A percentile compares a stretch with the other conserved stretches of the same genome.
phyloP scores from a whole-genome alignment of 1,140 invertebrate species.

The Aphidius gifuensis region DNA sequence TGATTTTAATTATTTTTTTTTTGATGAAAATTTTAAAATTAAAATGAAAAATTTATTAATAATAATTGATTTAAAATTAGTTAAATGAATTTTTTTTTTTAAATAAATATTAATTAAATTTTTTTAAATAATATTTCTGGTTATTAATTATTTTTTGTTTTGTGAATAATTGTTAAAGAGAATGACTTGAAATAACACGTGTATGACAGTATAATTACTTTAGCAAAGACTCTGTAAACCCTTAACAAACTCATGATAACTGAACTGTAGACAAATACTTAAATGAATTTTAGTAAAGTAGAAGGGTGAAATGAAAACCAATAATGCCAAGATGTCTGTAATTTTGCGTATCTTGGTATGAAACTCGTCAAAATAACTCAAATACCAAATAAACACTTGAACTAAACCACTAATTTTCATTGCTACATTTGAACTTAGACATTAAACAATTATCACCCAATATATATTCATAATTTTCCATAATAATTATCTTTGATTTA shows the following conservation, averaged over 20 bases:
- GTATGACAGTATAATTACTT: slow-evolving; percentile 54
- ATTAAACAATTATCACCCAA: too few species aligned
- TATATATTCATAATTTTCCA: too few species aligned
- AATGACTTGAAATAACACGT: slow-evolving; percentile 29
- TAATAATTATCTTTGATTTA: too few species aligned
- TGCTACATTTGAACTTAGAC: background rate
- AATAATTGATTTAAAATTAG: too few species aligned
- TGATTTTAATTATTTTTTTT: too few species aligned
- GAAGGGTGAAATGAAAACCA: slow-evolving; percentile 41
- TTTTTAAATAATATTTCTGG: too few species aligned
- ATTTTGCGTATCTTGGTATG: background rate
- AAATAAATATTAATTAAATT: too few species aligned
- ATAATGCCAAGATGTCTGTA: slow-evolving; percentile 35
- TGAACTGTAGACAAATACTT: slow-evolving; percentile 2
- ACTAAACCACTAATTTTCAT: slow-evolving; percentile 48
- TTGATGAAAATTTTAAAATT: too few species aligned
- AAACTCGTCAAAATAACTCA: slow-evolving; percentile 34
- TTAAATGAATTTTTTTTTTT: too few species aligned
- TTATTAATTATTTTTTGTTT: too few species aligned
- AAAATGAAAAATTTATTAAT: too few species aligned
- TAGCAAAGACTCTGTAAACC: slow-evolving; percentile 38
- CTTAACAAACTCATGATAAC: slow-evolving; percentile 4
- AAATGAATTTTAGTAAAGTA: slow-evolving; percentile 4
- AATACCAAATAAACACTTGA: slow-evolving; percentile 40
- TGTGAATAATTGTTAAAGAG: too few species aligned